These are phyloP conservation scores for Xerus rutilus DNA, from an alignment of 2,797 vertebrate genomes.

Conservation along the genomic window DNA sequence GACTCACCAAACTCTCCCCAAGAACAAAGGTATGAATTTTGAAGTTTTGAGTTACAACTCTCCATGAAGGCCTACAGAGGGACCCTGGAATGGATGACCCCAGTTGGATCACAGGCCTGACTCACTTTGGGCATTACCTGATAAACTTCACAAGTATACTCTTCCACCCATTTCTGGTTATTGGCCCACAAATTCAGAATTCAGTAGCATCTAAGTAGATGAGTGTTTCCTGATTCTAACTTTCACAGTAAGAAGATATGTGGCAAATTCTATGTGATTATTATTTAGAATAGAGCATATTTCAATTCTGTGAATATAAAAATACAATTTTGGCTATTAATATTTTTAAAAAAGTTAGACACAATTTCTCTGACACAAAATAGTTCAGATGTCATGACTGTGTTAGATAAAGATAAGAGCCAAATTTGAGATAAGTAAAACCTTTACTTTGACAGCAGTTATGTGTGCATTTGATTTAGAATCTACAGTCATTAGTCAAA, in stretches of 20 bases:
- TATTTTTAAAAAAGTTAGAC: not conserved
- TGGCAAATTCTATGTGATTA: slow-evolving; percentile 18
- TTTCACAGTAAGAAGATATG: not conserved
- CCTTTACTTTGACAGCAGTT: slow-evolving; percentile 63
- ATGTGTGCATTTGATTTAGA: slow-evolving; percentile 54
- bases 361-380: not conserved
- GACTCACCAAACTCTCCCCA: not conserved
- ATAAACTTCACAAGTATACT: too few relatives aligned
- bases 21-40: not conserved
- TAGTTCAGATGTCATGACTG: slow-evolving; percentile 40
- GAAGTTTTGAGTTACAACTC: not conserved
- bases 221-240: not conserved
- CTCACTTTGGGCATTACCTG: rapidly evolving
- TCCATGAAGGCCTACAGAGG: not conserved
- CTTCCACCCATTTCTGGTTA: not conserved
- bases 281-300: slow-evolving; percentile 29
- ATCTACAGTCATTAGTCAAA: not conserved
- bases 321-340: not conserved
- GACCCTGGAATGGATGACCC: not conserved
- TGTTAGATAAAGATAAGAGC: slow-evolving; percentile 64
- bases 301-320: slow-evolving; percentile 22
- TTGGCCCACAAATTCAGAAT: not conserved
- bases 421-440: slow-evolving; percentile 53
- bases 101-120: rapidly evolving
- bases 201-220: not conserved